A percentile compares a stretch with the other conserved stretches of the same genome.
Evolutionary conservation across 2,888 invertebrate genomes (phyloP).

Genomic region (Toxonevra muliebris): DNA sequence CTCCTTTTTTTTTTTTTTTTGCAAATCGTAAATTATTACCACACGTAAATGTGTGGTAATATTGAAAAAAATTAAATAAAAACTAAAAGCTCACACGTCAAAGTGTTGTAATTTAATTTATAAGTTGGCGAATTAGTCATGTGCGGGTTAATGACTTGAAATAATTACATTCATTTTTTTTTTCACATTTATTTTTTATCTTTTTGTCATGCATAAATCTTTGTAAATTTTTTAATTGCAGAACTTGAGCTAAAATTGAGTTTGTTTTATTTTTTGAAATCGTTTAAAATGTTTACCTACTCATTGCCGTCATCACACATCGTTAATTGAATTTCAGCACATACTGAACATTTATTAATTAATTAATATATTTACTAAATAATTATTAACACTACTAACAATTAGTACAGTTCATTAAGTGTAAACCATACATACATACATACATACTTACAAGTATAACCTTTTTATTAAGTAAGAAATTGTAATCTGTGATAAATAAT

Average conservation of each 20-base stretch:
- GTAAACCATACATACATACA: slow-evolving; percentile 10
- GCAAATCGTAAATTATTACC: slow-evolving; percentile 51
- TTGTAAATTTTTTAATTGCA: too few species aligned
- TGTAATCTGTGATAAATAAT: slow-evolving; percentile 38
- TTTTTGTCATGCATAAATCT: too few species aligned
- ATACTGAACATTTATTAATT: slow-evolving; percentile 21
- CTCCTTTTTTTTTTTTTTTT: slow-evolving; percentile 43
- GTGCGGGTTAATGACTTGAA: slow-evolving; percentile 51
- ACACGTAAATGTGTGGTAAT: background rate
- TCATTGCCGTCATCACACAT: too few species aligned
- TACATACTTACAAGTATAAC: background rate
- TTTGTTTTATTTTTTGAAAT: too few species aligned
- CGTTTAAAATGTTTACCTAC: too few species aligned
- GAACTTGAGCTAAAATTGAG: too few species aligned
- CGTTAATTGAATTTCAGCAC: background rate
- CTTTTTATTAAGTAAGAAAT: slow-evolving; percentile 22
- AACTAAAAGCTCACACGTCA: slow-evolving; percentile 25
- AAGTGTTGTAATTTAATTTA: slow-evolving; percentile 27
- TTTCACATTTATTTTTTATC: too few species aligned
- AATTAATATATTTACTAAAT: slow-evolving; percentile 20
- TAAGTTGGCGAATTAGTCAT: slow-evolving; percentile 46
- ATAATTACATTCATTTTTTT: slow-evolving; percentile 28
- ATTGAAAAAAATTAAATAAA: background rate
- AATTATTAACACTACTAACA: slow-evolving; percentile 8
- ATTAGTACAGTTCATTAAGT: slow-evolving; percentile 9